Conservation (phyloP, 2,888 invertebrate genomes). For the Caenorhabditis parvicauda region DNA sequence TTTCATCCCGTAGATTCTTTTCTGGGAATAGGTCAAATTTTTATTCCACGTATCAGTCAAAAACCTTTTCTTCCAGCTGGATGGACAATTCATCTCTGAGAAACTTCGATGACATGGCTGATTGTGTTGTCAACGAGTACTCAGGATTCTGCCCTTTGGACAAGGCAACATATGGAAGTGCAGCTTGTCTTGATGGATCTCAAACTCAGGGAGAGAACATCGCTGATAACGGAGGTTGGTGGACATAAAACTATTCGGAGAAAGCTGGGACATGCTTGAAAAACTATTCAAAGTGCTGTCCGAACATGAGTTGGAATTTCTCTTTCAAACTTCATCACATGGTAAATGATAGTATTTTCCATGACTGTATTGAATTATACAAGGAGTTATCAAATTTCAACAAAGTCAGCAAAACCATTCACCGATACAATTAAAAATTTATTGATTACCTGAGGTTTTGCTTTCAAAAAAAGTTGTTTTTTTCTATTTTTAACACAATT, state of each 20-base stretch:
- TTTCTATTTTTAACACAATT: too few species aligned
- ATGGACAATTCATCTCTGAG: constrained; percentile 41
- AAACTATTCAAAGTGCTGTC: neutral
- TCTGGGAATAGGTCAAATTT: too few species aligned
- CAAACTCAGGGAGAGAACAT: constrained; percentile 69
- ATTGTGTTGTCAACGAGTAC: constrained; percentile 51
- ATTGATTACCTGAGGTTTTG: neutral
- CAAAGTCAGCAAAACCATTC: neutral
- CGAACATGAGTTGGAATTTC: neutral
- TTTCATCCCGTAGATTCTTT: too few species aligned
- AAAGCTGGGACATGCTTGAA: neutral
- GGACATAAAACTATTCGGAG: too few species aligned
- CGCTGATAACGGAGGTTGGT: constrained; percentile 69
- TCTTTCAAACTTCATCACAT: neutral
- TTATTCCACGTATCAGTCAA: too few species aligned
- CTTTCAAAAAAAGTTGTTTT: too few species aligned
- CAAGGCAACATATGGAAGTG: constrained; percentile 21
- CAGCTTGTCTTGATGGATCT: constrained; percentile 62
- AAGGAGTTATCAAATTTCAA: too few species aligned
- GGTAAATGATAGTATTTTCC: too few species aligned
- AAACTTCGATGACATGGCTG: constrained; percentile 43
- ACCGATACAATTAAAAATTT: neutral
- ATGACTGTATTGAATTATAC: too few species aligned
- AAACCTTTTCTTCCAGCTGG: constrained; percentile 30
- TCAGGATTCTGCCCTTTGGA: constrained; percentile 50